These are phyloP conservation scores for Rhipidura dahli DNA, from an alignment of 2,113 vertebrate genomes.

Conservation along the genomic window DNA sequence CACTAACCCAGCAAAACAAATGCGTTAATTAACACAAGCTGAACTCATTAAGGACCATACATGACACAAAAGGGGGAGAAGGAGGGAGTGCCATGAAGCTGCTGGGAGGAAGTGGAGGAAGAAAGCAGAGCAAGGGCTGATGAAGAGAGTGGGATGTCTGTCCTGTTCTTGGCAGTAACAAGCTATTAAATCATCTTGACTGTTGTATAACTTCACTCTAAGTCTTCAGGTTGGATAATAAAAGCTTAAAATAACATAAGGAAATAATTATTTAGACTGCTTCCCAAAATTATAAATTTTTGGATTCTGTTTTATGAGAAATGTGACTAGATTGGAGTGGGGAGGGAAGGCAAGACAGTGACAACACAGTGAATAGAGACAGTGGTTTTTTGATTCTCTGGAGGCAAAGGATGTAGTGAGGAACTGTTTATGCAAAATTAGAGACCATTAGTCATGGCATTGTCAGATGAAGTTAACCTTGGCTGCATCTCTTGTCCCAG, in stretches of 20 bases:
- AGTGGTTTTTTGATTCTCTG: not conserved
- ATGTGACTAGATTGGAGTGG: not conserved
- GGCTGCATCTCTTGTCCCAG: not conserved
- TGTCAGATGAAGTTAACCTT: not conserved
- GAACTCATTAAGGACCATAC: not conserved
- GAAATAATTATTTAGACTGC: constrained; percentile 1
- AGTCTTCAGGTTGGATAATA: constrained; percentile 40
- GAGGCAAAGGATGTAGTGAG: not conserved
- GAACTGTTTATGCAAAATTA: not conserved
- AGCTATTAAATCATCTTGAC: constrained; percentile 50
- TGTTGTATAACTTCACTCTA: constrained; percentile 50
- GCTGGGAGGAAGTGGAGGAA: constrained; percentile 6
- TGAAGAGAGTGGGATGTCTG: constrained; percentile 39
- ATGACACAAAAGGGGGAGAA: not conserved
- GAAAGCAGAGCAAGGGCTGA: constrained; percentile 26
- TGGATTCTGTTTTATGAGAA: not conserved
- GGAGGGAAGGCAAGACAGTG: not conserved
- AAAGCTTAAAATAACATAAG: constrained; percentile 42
- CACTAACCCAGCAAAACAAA: constrained; percentile 18
- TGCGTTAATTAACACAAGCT: not conserved
- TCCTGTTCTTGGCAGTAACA: constrained; percentile 55
- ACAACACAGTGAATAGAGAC: not conserved
- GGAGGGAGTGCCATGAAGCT: not conserved
- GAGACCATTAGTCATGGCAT: not conserved
- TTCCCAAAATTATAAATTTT: not conserved